Evolutionary conservation across 2,797 vertebrate species (phyloP), one percentile per base, ranked within the genome.

Genomic region (Hoplostethus mediterraneus): DNA sequence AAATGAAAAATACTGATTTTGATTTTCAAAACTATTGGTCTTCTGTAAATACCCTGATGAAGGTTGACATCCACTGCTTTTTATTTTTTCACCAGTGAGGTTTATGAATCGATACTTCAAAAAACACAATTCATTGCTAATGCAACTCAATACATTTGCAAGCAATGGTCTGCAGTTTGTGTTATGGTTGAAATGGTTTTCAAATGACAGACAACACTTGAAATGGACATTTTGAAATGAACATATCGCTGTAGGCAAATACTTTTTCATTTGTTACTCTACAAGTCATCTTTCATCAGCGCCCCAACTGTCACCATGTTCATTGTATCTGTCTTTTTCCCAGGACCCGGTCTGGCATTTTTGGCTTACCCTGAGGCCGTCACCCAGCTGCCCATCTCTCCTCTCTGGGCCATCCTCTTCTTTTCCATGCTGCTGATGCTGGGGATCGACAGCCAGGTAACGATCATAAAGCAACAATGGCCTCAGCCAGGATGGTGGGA

Each of bases 341-440:
- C 56, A 99, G 98, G 98, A 84, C 98, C 98, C 0, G 98, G 98
- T 9, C 90, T 99, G 93, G 98, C 98, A 0, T 99, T 99, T 86
- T 91, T 99, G 90, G 98, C 98, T 0, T 99, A 99, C 79, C 98
- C 98, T 0, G 98, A 99, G 87, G 98, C 98, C 0, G 98, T 99
- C 83, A 99, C 98, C 9, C 97, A 98, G 92, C 90, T 99, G 75
- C 98, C 98, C 8, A 77, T 99, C 81, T 99, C 98, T 59, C 98
- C 98, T 0, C 87, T 99, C 49, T 99, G 92, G 92, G 97, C 98
- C 68, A 95, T 99, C 73, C 95, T 99, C 14, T 99, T 99, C 90
- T 99, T 99, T 94, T 99, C 98, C 71, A 99, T 99, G 98, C 89
- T 99, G 79, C 94, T 99, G 65, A 99, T 99, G 98, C 90, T 99